Conservation (phyloP, 2,888 invertebrate genomes). For the Epiperipatus broadwayi region DNA sequence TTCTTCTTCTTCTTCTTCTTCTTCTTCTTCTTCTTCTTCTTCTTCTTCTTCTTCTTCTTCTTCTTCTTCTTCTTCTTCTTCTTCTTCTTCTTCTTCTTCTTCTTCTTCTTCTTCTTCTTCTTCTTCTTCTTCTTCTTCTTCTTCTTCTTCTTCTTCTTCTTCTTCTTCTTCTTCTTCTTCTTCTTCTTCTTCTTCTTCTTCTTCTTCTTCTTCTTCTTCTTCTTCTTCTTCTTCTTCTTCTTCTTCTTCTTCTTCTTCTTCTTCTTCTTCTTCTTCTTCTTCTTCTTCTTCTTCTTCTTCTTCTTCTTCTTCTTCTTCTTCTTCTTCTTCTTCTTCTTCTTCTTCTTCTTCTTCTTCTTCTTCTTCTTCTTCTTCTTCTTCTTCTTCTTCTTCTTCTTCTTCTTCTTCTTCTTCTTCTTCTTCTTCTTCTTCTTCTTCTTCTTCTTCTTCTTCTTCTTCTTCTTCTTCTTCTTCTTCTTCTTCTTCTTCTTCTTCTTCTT, state of each 20-base stretch:
- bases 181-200: slow-evolving; percentile 11
- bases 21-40: slow-evolving; percentile 10
- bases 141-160: slow-evolving; percentile 11
- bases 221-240: slow-evolving; percentile 10
- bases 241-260: slow-evolving; percentile 9
- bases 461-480: slow-evolving; percentile 8
- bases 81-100: slow-evolving; percentile 10
- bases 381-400: slow-evolving; percentile 10
- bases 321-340: slow-evolving; percentile 10
- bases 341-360: slow-evolving; percentile 10
- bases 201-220: slow-evolving; percentile 9
- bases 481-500: slow-evolving; percentile 10
- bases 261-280: slow-evolving; percentile 11
- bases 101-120: slow-evolving; percentile 10
- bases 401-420: slow-evolving; percentile 9
- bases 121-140: slow-evolving; percentile 10
- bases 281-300: slow-evolving; percentile 8
- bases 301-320: slow-evolving; percentile 11
- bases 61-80: slow-evolving; percentile 10
- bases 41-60: slow-evolving; percentile 8
- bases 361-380: slow-evolving; percentile 10
- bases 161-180: slow-evolving; percentile 8
- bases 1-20: slow-evolving; percentile 10
- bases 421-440: slow-evolving; percentile 10
- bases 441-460: slow-evolving; percentile 10